Evolutionary conservation across 2,797 vertebrate genomes (phyloP).

Genomic region (Antennarius maculatus): DNA sequence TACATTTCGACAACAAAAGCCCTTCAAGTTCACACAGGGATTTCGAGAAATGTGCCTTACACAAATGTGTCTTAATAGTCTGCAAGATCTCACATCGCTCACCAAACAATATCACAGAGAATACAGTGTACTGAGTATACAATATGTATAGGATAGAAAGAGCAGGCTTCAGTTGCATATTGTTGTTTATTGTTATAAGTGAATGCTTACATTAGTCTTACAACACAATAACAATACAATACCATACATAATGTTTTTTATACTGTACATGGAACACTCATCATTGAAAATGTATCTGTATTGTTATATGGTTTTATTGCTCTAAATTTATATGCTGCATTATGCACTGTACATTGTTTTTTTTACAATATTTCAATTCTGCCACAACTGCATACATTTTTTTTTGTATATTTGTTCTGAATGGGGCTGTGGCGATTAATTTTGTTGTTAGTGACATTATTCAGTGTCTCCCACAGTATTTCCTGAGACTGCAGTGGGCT

Average conservation of each 20-base stretch:
- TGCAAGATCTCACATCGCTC: slow-evolving; percentile 8
- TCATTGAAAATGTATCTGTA: neutral
- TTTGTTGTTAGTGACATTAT: neutral
- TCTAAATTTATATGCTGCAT: too few species aligned
- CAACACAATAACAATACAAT: too few species aligned
- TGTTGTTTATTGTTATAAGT: slow-evolving; percentile 11
- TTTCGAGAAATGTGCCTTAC: too few species aligned
- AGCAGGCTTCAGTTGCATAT: neutral
- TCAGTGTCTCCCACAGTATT: too few species aligned
- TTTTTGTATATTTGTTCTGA: neutral
- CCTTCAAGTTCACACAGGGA: too few species aligned
- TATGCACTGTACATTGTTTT: too few species aligned
- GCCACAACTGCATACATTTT: too few species aligned
- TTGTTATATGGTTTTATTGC: slow-evolving; percentile 2
- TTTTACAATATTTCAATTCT: too few species aligned
- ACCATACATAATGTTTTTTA: neutral
- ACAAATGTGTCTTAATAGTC: neutral
- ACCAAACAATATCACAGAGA: neutral
- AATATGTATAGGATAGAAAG: neutral
- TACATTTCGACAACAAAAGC: neutral
- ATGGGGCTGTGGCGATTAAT: neutral
- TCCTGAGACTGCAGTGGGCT: too few species aligned
- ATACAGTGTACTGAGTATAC: too few species aligned
- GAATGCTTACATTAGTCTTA: slow-evolving; percentile 17
- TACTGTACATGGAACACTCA: neutral